Conservation (phyloP, 2,113 vertebrate genomes). For the Girardinichthys multiradiatus region DNA sequence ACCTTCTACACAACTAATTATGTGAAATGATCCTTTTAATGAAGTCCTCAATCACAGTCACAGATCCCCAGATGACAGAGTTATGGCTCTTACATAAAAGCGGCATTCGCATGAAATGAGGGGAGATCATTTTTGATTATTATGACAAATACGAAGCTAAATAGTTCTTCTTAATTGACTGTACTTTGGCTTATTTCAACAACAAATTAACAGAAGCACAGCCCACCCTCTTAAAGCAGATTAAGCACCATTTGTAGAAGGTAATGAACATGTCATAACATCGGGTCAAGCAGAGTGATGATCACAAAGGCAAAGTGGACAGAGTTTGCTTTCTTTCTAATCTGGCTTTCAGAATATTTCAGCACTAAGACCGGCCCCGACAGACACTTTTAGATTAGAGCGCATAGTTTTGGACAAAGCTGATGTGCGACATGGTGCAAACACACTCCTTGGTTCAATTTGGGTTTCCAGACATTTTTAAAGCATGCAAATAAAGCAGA, state of each 20-base stretch:
- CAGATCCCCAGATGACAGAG: constrained; percentile 43
- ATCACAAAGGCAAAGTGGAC: constrained; percentile 65
- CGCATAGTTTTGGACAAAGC: constrained; percentile 18
- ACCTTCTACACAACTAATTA: constrained; percentile 74
- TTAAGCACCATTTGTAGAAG: constrained; percentile 59
- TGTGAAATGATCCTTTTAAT: constrained; percentile 66
- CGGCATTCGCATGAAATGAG: constrained; percentile 35
- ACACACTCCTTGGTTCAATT: constrained; percentile 1
- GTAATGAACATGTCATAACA: constrained; percentile 65
- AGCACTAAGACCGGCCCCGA: constrained; percentile 40
- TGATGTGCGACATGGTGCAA: background rate
- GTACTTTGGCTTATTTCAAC: constrained; percentile 65
- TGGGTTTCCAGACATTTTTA: constrained; percentile 28
- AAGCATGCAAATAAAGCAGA: constrained; percentile 32
- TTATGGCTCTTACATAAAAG: constrained; percentile 38
- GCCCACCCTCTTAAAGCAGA: constrained; percentile 46
- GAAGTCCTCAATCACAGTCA: constrained; percentile 69
- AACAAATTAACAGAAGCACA: constrained; percentile 63
- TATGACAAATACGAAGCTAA: constrained; percentile 44
- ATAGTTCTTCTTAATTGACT: constrained; percentile 61
- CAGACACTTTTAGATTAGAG: constrained; percentile 56
- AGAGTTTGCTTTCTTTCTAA: constrained; percentile 72
- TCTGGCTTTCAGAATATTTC: constrained; percentile 68
- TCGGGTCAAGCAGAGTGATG: constrained; percentile 55
- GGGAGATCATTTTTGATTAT: constrained; percentile 41